Base-by-base conservation (phyloP, 2,113 vertebrate genomes). In the Gasterosteus aculeatus region DNA sequence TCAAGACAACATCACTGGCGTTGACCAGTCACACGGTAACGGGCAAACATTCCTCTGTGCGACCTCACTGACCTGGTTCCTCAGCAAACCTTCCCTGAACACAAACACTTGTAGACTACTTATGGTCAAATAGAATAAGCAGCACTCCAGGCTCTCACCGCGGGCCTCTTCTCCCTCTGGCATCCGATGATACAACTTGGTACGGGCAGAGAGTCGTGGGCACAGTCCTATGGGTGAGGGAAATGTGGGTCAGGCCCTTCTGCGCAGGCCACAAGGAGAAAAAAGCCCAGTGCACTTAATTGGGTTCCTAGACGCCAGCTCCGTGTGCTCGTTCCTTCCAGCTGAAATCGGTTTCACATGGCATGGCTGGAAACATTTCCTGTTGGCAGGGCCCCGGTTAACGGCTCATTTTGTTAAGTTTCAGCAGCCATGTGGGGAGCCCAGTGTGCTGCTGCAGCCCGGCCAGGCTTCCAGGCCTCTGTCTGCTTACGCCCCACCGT, bases 271-370 rank as follows among this genome's bases (percentile, higher is more conserved):
- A 47, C 58, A 46, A 64, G 88, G 77, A 84, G 22, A 26, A 26
- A 88, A 87, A 84, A 74, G 67, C 38, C 60, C 42, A 65, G 90
- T 85, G 91, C 90, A 92, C 78, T 33, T 94, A 92, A 93, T 89
- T 93, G 84, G 78, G 79, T 90, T 91, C 89, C 89, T 91, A 92
- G 91, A 93, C 90, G 54, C 80, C 78, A 86, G 84, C 84, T 86
- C 74, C 81, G 72, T 63, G 72, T 72, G 71, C 69, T 73, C 39
- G 71, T 77, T 89, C 84, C 78, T 80, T 87, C 77, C 90, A 92
- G 76, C 81, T 86, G 78, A 91, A 93, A 93, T 90, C 16, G 88
- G 82, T 92, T 93, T 93, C 92, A 90, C 90, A 91, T 89, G 88
- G 87, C 87, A 86, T 80, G 47, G 75, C 56, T 85, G 85, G 76